Conservation (phyloP, 2,888 invertebrate species). For the Ophion costatus region DNA sequence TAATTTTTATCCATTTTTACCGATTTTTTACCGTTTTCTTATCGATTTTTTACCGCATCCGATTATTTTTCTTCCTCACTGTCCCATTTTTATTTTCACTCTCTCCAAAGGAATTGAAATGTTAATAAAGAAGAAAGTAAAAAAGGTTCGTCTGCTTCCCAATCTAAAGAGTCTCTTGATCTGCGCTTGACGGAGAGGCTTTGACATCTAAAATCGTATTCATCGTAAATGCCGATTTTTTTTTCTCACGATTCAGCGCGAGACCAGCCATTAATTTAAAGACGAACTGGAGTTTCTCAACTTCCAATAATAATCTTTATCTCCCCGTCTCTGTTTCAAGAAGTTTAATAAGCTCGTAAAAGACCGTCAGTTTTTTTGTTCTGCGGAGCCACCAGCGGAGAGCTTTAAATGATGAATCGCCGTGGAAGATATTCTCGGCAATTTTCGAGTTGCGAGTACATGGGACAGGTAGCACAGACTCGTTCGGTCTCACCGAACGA, state of each 20-base stretch:
- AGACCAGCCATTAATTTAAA: not conserved
- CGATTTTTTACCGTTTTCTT: too few species aligned
- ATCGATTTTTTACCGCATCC: too few species aligned
- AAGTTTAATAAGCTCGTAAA: not conserved
- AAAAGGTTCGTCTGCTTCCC: not conserved
- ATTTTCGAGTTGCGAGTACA: too few species aligned
- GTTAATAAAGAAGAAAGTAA: not conserved
- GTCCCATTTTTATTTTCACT: too few species aligned
- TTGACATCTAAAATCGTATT: not conserved
- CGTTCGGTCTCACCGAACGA: too few species aligned
- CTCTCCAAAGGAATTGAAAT: too few species aligned
- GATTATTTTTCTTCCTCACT: too few species aligned
- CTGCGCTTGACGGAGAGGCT: not conserved
- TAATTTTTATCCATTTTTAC: too few species aligned
- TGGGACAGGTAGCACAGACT: too few species aligned
- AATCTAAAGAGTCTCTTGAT: too few species aligned
- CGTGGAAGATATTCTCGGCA: not conserved
- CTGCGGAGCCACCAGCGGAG: not conserved
- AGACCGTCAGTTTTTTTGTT: conserved; percentile 5
- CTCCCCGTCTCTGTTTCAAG: not conserved
- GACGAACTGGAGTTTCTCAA: not conserved
- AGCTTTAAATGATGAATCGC: not conserved
- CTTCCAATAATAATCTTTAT: not conserved
- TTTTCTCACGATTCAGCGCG: not conserved
- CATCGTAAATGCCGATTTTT: not conserved